phyloP scores from a whole-genome alignment of 2,888 invertebrate species.

The Biston betularia region DNA sequence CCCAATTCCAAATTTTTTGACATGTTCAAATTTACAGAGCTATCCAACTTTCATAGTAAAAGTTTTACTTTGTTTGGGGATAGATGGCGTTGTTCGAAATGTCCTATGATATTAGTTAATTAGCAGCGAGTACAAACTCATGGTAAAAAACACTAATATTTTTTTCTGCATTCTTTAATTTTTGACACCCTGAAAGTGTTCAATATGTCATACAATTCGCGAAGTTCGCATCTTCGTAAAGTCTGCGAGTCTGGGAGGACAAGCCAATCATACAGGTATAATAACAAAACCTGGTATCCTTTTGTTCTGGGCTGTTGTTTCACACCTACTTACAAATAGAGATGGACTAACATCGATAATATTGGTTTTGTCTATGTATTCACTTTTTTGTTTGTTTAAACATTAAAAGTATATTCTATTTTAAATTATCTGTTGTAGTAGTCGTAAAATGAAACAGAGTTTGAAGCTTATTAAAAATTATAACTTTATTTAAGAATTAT shows the following conservation, averaged over 20 bases:
- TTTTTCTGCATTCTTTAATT: background rate
- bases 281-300: constrained; percentile 59
- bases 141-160: background rate
- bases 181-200: constrained; percentile 18
- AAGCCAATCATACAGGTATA: constrained; percentile 41
- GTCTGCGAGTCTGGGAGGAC: constrained; percentile 28
- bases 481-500: too few species aligned
- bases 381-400: too few species aligned
- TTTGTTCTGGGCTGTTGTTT: constrained; percentile 76
- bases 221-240: constrained; percentile 37
- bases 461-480: background rate
- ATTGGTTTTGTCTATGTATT: background rate
- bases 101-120: too few species aligned
- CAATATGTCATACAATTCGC: constrained; percentile 15
- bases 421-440: background rate
- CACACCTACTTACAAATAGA: constrained; percentile 78
- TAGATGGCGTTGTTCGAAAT: too few species aligned
- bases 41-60: too few species aligned
- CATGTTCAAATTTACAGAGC: too few species aligned
- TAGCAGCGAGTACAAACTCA: too few species aligned
- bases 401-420: background rate
- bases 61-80: too few species aligned
- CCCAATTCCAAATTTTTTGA: too few species aligned
- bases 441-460: background rate
- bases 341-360: constrained; percentile 22